These are phyloP conservation scores for Colletes collaris DNA, from an alignment of 2,888 invertebrate species.

Conservation along the genomic window DNA sequence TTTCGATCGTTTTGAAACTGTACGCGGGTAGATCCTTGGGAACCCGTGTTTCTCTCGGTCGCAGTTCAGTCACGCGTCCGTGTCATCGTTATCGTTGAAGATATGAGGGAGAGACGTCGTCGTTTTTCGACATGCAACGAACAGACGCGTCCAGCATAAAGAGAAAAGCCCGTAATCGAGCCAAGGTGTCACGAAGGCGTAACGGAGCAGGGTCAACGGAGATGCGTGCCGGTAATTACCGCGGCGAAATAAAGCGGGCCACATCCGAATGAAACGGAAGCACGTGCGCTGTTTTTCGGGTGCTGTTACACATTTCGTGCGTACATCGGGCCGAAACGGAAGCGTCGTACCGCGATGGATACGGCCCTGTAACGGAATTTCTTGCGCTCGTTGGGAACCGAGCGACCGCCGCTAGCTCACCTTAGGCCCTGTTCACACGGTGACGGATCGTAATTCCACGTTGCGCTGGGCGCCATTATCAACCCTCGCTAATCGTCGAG, in stretches of 20 bases:
- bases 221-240: slow-evolving; percentile 72
- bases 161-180: slow-evolving; percentile 8
- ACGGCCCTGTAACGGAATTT: slow-evolving; percentile 71
- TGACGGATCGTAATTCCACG: slow-evolving; percentile 37
- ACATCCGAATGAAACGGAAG: slow-evolving; percentile 65
- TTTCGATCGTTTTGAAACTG: too few relatives aligned
- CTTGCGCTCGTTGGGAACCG: slow-evolving; percentile 54
- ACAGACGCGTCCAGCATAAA: slow-evolving; percentile 14
- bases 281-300: slow-evolving; percentile 40
- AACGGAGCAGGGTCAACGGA: slow-evolving; percentile 42
- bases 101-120: slow-evolving; percentile 6
- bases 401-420: slow-evolving; percentile 50
- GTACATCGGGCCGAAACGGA: slow-evolving; percentile 61
- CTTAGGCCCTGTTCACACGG: slow-evolving; percentile 60
- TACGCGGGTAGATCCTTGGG: too few relatives aligned
- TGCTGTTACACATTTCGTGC: slow-evolving; percentile 47
- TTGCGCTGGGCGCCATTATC: slow-evolving; percentile 20
- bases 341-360: slow-evolving; percentile 59
- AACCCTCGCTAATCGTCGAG: slow-evolving; percentile 16
- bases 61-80: slow-evolving; percentile 3
- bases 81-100: slow-evolving; percentile 12
- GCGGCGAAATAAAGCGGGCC: slow-evolving; percentile 60
- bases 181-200: slow-evolving; percentile 23
- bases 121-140: slow-evolving; percentile 4
- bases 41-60: too few relatives aligned